A percentile compares a stretch with the other conserved stretches of the same genome.
phyloP scores from a whole-genome alignment of 2,888 invertebrate species.

The Athetis lepigone region DNA sequence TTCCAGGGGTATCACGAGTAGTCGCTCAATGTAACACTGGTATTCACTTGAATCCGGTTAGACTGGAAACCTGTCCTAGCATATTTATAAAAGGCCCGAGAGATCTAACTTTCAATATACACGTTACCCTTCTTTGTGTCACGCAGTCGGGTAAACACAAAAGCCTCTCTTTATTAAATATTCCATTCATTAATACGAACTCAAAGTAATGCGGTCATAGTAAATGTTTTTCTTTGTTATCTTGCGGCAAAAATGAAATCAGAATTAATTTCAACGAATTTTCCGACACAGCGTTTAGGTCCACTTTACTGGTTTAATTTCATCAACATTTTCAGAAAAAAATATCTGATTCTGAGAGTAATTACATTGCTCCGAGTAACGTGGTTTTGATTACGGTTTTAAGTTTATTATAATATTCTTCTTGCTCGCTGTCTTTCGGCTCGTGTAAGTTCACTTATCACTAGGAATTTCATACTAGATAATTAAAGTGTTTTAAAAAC shows the following conservation, averaged over 20 bases:
- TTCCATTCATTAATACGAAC: conserved; percentile 19
- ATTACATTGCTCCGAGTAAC: conserved; percentile 32
- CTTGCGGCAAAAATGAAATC: conserved; percentile 37
- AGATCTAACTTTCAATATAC: too few relatives aligned
- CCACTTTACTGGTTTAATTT: conserved; percentile 36
- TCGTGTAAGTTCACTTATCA: conserved; percentile 17
- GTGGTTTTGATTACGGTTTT: conserved; percentile 9
- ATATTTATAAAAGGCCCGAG: too few relatives aligned
- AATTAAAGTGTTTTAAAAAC: too few relatives aligned
- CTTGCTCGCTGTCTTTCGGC: conserved; percentile 1
- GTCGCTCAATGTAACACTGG: too few relatives aligned
- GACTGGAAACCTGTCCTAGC: too few relatives aligned
- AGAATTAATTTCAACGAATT: conserved; percentile 42
- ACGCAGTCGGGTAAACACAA: too few relatives aligned
- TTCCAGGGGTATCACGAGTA: too few relatives aligned
- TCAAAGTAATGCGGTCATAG: conserved; percentile 18
- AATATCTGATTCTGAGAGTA: conserved; percentile 46
- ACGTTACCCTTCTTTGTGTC: too few relatives aligned
- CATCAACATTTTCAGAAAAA: conserved; percentile 37
- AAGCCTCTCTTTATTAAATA: conserved; percentile 13
- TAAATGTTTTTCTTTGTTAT: conserved; percentile 20
- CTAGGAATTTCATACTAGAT: background rate
- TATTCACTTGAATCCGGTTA: too few relatives aligned
- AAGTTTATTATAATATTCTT: conserved; percentile 21
- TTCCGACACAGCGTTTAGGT: conserved; percentile 33